Evolutionary conservation across 2,797 vertebrate genomes (phyloP).

Genomic region (Chloroceryle inda): DNA sequence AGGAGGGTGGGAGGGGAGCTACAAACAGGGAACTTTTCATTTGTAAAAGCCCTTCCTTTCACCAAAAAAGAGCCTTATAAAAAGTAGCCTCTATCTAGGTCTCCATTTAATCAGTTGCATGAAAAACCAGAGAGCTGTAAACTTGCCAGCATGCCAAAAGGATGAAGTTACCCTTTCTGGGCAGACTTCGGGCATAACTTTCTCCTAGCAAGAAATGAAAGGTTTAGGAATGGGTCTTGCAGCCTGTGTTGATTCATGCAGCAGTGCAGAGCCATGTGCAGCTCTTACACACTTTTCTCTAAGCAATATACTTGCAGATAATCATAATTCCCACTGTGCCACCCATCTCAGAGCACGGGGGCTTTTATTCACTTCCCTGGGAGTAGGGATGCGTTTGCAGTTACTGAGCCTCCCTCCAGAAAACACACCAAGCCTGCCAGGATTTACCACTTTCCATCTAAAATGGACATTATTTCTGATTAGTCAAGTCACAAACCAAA

Average conservation of each 20-base stretch:
- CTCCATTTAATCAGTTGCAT: not conserved
- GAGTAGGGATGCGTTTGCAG: not conserved
- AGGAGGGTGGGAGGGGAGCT: conserved; percentile 14
- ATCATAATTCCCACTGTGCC: not conserved
- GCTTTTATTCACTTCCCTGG: not conserved
- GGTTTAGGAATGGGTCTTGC: not conserved
- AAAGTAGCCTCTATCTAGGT: conserved; percentile 45
- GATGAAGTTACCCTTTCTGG: not conserved
- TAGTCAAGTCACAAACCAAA: not conserved
- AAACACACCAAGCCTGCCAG: not conserved
- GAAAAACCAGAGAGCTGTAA: not conserved
- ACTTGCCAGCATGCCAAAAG: conserved; percentile 2
- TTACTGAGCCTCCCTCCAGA: not conserved
- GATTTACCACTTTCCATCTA: not conserved
- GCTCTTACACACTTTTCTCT: not conserved
- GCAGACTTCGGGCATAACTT: not conserved
- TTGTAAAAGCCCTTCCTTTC: conserved; percentile 35
- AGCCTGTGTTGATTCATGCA: not conserved
- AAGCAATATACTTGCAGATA: not conserved
- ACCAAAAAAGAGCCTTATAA: conserved; percentile 19
- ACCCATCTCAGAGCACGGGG: not conserved
- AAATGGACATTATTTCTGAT: not conserved
- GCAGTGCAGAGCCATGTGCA: not conserved
- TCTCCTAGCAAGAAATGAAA: not conserved
- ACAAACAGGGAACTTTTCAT: conserved; percentile 64